Evolutionary conservation across 2,797 vertebrate genomes (phyloP), one percentile per base, ranked within the genome.

Genomic region (Atherinosoma microstoma): DNA sequence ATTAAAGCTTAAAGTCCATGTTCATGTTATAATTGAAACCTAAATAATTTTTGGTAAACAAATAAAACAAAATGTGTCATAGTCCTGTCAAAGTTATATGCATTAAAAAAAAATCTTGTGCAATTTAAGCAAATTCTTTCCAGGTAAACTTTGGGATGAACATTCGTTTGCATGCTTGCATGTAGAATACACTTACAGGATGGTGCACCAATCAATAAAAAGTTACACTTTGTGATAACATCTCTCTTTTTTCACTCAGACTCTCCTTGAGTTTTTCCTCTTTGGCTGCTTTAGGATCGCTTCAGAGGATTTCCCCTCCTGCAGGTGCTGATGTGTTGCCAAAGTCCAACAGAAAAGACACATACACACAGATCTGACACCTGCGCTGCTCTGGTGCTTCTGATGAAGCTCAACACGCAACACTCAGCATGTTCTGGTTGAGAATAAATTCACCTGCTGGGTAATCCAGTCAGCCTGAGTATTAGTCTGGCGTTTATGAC

Each of bases 381-480:
- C 61, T 75, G 61, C 38, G 63, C 58, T 6, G 63, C 30, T 73
- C 30, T 58, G 61, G 30, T 70, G 45, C 64, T 58, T 69, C 45
- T 49, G 36, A 70, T 66, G 73, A 54, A 18, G 75, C 80, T 86
- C 76, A 79, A 74, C 83, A 83, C 38, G 70, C 85, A 80, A 22
- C 73, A 65, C 70, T 72, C 72, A 82, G 77, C 78, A 71, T 88
- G 82, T 90, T 75, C 83, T 79, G 51, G 83, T 88, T 87, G 74
- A 91, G 86, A 84, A 89, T 89, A 87, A 80, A 85, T 89, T 80
- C 84, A 87, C 82, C 89, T 90, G 81, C 68, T 67, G 56, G 70
- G 20, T 92, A 92, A 94, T 91, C 90, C 82, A 82, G 83, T 84
- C 78, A 86, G 71, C 78, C 74, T 42, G 78, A 70, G 78, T 74